These are phyloP conservation scores for Patella caerulea DNA, from an alignment of 2,888 invertebrate genomes.

Conservation along the genomic window DNA sequence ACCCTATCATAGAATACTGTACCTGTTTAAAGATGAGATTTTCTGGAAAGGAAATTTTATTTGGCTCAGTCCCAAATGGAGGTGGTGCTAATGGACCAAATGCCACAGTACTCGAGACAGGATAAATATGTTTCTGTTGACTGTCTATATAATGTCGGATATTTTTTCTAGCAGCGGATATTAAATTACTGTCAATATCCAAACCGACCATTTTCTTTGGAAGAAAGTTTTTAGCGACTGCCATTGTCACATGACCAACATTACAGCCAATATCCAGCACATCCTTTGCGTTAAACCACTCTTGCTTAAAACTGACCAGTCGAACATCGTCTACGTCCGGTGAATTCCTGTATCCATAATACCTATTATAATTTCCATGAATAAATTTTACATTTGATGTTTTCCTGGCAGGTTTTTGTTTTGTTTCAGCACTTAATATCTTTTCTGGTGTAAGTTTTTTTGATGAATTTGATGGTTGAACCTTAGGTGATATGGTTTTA, in stretches of 20 bases:
- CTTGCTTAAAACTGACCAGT: slow-evolving; percentile 84
- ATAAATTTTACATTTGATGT: slow-evolving; percentile 80
- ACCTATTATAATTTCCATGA: slow-evolving; percentile 97
- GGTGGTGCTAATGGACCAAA: slow-evolving; percentile 83
- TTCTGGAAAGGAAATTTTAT: slow-evolving; percentile 80
- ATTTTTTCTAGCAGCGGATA: slow-evolving; percentile 83
- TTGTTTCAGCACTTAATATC: slow-evolving; percentile 17
- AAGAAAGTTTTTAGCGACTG: slow-evolving; percentile 87
- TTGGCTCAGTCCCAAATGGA: slow-evolving; percentile 40
- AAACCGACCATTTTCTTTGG: slow-evolving; percentile 91
- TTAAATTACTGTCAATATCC: slow-evolving; percentile 92
- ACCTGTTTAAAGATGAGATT: slow-evolving; percentile 92
- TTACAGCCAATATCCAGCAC: slow-evolving; percentile 98
- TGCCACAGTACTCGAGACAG: slow-evolving; percentile 88
- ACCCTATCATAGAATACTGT: slow-evolving; percentile 53
- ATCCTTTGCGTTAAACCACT: slow-evolving; percentile 90
- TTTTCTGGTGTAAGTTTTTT: slow-evolving; percentile 24
- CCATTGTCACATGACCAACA: slow-evolving; percentile 93
- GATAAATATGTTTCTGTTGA: slow-evolving; percentile 76
- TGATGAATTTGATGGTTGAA: slow-evolving; percentile 36
- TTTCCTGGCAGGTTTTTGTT: slow-evolving; percentile 38
- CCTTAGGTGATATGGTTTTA: slow-evolving; percentile 40
- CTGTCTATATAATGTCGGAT: slow-evolving; percentile 78
- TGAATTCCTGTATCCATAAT: slow-evolving; percentile 94
- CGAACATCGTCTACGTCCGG: slow-evolving; percentile 84